Percentiles rank a stretch among this genome's conserved stretches.
Evolutionary conservation across 2,797 vertebrate genomes (phyloP).

Genomic region (Coilia nasus): DNA sequence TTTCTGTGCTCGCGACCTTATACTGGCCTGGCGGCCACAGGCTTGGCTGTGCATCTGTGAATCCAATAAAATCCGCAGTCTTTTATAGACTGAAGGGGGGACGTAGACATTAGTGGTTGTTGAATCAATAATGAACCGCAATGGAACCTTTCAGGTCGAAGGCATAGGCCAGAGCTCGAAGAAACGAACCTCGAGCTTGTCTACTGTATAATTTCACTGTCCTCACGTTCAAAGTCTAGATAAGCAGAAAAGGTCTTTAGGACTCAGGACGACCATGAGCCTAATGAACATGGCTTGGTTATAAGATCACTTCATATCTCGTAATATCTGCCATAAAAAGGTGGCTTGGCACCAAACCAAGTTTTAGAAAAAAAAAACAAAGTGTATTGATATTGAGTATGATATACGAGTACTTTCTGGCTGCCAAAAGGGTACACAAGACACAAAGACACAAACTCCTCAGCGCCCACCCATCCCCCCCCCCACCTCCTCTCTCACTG

Average conservation of each 20-base stretch:
- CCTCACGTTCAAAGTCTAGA: neutral
- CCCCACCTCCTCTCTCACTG: neutral
- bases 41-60: slow-evolving; percentile 1
- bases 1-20: neutral
- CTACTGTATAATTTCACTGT: neutral
- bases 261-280: neutral
- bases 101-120: slow-evolving; percentile 17
- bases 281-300: neutral
- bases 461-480: neutral
- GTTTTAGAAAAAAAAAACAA: neutral
- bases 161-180: neutral
- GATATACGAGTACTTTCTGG: neutral
- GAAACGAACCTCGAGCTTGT: neutral
- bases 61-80: slow-evolving; percentile 24
- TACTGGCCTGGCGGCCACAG: neutral
- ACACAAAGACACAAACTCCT: neutral
- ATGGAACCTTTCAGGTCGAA: neutral
- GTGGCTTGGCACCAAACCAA: neutral
- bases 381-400: neutral
- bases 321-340: neutral
- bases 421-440: neutral
- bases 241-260: neutral
- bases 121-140: slow-evolving; percentile 20
- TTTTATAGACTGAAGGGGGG: slow-evolving; percentile 22
- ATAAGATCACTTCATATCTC: neutral